A percentile compares a stretch with the other conserved stretches of the same genome.
Evolutionary conservation across 2,113 vertebrate species (phyloP).

Genomic region (Corythoichthys haematopterus): DNA sequence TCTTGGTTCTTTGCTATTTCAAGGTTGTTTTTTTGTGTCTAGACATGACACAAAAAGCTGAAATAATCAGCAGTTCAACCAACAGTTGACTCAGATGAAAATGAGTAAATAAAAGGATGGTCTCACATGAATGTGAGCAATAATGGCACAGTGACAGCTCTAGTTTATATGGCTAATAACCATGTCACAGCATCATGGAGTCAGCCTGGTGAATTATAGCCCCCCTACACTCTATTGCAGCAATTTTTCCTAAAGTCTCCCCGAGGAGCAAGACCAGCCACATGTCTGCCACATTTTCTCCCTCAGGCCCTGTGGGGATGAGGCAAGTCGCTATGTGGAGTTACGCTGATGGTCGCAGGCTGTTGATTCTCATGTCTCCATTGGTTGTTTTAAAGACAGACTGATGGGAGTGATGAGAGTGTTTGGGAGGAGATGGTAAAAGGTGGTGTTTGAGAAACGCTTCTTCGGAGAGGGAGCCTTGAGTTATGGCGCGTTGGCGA

Average conservation of each 20-base stretch:
- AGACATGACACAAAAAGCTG: neutral
- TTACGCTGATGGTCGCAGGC: constrained; percentile 30
- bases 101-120: constrained; percentile 41
- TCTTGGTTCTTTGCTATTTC: neutral
- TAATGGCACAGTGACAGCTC: constrained; percentile 56
- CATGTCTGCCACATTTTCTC: constrained; percentile 37
- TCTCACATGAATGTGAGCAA: constrained; percentile 42
- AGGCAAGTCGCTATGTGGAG: constrained; percentile 24
- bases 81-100: constrained; percentile 21
- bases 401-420: constrained; percentile 46
- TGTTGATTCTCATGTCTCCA: constrained; percentile 31
- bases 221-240: constrained; percentile 35
- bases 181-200: constrained; percentile 44
- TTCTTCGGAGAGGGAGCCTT: constrained; percentile 41
- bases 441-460: constrained; percentile 40
- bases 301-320: constrained; percentile 17
- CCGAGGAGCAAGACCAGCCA: constrained; percentile 33
- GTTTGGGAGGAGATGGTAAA: constrained; percentile 14
- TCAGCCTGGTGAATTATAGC: constrained; percentile 40
- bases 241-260: constrained; percentile 53
- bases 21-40: neutral
- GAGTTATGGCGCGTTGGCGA: constrained; percentile 54
- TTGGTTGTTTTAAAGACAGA: constrained; percentile 55
- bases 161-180: constrained; percentile 65
- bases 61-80: constrained; percentile 4